phyloP scores from a whole-genome alignment of 2,113 vertebrate genomes.

The Misgurnus anguillicaudatus region DNA sequence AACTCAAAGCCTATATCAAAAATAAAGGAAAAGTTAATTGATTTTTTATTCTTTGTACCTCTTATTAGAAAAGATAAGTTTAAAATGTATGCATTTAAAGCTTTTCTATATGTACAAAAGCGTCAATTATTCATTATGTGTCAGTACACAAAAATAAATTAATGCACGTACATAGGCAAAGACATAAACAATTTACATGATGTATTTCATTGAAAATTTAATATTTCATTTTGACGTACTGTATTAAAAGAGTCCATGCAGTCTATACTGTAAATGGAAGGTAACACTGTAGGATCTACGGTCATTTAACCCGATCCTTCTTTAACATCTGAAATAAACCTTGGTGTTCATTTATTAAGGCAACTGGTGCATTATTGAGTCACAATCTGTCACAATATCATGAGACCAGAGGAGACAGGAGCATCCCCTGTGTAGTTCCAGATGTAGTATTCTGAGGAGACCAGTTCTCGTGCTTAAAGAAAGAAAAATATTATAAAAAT shows the following conservation, averaged over 20 bases:
- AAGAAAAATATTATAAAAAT: not conserved
- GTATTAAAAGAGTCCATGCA: not conserved
- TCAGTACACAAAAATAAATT: not conserved
- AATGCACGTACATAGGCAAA: not conserved
- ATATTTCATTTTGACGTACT: not conserved
- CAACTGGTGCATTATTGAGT: not conserved
- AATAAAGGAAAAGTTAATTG: slow-evolving; percentile 26
- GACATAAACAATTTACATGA: no score
- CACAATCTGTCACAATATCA: slow-evolving; percentile 61
- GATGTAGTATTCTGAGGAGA: slow-evolving; percentile 79
- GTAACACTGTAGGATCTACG: not conserved
- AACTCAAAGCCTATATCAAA: not conserved
- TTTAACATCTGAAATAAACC: not conserved
- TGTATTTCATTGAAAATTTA: not conserved
- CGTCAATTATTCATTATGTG: not conserved
- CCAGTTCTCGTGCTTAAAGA: not conserved
- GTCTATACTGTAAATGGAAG: not conserved
- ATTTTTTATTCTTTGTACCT: slow-evolving; percentile 7
- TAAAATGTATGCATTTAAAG: not conserved
- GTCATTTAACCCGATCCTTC: not conserved
- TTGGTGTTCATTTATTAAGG: not conserved
- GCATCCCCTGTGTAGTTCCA: slow-evolving; percentile 93
- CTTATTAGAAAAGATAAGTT: not conserved
- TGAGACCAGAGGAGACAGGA: slow-evolving; percentile 75
- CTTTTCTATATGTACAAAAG: not conserved